Evolutionary conservation across 2,797 vertebrate genomes (phyloP).

Genomic region (Dryobates pubescens): DNA sequence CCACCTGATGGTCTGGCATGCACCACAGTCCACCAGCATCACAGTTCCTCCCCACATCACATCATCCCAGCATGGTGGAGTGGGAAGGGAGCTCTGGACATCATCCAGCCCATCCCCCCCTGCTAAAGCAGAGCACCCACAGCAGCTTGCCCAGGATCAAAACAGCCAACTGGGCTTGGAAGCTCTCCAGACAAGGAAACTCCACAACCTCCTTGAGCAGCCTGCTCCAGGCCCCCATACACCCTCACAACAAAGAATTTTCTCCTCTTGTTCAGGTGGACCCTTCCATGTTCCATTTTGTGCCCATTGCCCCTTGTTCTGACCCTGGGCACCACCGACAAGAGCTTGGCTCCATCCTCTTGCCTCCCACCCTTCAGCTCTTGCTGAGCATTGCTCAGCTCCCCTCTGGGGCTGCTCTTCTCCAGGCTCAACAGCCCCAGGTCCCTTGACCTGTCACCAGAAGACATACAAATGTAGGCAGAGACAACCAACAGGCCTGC

Average conservation of each 20-base stretch:
- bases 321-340: too few species aligned
- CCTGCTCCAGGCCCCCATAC: too few species aligned
- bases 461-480: not conserved
- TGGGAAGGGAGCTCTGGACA: not conserved
- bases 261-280: too few species aligned
- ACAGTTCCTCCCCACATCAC: not conserved
- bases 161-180: not conserved
- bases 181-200: too few species aligned
- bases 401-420: not conserved
- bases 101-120: not conserved
- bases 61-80: not conserved
- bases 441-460: not conserved
- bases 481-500: not conserved
- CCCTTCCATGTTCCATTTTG: too few species aligned
- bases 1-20: too few species aligned
- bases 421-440: not conserved
- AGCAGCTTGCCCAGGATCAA: not conserved
- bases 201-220: too few species aligned
- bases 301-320: too few species aligned
- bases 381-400: not conserved
- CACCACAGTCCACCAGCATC: not conserved
- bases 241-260: too few species aligned
- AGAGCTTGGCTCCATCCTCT: not conserved
- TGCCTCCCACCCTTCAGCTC: not conserved
- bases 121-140: not conserved